Evolutionary conservation across 2,797 vertebrate genomes (phyloP).

Genomic region (Sciaenops ocellatus): DNA sequence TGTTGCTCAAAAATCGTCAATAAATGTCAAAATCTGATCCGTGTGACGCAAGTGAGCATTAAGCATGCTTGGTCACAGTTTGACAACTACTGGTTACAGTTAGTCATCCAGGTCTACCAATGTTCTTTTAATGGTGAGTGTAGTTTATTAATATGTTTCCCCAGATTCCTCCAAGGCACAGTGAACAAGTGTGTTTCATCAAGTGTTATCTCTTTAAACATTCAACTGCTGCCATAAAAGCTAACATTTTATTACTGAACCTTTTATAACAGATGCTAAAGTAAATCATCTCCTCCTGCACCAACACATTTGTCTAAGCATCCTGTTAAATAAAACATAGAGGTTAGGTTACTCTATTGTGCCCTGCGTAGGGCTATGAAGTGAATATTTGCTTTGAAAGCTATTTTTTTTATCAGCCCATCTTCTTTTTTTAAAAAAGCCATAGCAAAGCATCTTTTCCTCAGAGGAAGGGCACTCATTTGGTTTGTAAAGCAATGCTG

Average conservation of each 20-base stretch:
- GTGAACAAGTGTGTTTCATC: not conserved
- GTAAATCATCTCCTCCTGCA: slow-evolving; percentile 36
- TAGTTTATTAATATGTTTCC: slow-evolving; percentile 9
- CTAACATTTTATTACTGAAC: slow-evolving; percentile 26
- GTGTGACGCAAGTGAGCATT: slow-evolving; percentile 12
- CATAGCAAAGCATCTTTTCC: slow-evolving; percentile 60
- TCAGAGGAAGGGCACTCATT: slow-evolving; percentile 57
- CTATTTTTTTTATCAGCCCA: slow-evolving; percentile 50
- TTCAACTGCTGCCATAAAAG: slow-evolving; percentile 33
- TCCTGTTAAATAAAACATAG: slow-evolving; percentile 66
- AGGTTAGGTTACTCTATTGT: slow-evolving; percentile 27
- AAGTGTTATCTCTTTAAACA: slow-evolving; percentile 30
- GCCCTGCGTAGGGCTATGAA: slow-evolving; percentile 9
- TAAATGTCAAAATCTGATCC: slow-evolving; percentile 55
- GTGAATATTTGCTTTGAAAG: slow-evolving; percentile 67
- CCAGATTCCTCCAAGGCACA: not conserved
- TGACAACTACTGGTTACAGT: slow-evolving; percentile 12
- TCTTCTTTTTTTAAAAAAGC: slow-evolving; percentile 37
- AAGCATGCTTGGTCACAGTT: slow-evolving; percentile 10
- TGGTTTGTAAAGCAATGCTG: slow-evolving; percentile 66
- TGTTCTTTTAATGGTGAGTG: slow-evolving; percentile 12
- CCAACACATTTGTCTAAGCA: slow-evolving; percentile 43
- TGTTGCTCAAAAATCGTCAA: slow-evolving; percentile 35
- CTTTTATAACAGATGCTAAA: slow-evolving; percentile 34
- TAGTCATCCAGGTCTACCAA: not conserved